A percentile compares a stretch with the other conserved stretches of the same genome.
Evolutionary conservation across 2,113 vertebrate genomes (phyloP).

Genomic region (Pogonocichla stellata): DNA sequence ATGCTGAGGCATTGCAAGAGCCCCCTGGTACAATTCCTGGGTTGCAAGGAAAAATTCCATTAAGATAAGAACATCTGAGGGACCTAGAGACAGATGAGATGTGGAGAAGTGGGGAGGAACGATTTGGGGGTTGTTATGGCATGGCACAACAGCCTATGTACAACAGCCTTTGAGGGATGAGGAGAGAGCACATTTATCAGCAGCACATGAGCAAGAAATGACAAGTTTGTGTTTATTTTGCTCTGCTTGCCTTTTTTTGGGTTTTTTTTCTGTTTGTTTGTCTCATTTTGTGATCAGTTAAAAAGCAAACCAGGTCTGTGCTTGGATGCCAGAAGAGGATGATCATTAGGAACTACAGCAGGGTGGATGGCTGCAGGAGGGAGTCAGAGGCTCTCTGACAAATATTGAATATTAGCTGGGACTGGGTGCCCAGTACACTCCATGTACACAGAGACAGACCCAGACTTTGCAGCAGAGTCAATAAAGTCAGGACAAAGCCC

Average conservation of each 20-base stretch:
- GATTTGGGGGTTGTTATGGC: neutral
- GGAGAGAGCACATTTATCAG: neutral
- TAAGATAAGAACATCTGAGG: constrained; percentile 43
- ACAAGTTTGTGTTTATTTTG: neutral
- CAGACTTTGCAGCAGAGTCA: neutral
- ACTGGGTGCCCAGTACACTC: neutral
- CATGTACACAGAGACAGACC: neutral
- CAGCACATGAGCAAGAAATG: neutral
- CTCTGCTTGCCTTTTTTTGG: neutral
- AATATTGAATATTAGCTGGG: neutral
- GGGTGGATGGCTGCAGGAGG: neutral
- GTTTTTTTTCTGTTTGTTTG: neutral
- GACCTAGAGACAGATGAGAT: constrained; percentile 16
- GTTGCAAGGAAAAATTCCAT: constrained; percentile 26
- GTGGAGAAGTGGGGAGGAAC: neutral
- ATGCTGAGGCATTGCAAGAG: constrained; percentile 17
- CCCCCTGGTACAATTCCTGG: neutral
- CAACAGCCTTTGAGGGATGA: neutral
- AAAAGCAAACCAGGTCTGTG: neutral
- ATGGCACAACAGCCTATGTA: neutral
- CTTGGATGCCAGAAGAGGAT: neutral
- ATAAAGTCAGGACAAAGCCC: neutral
- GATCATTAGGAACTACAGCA: neutral
- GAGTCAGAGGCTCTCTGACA: neutral
- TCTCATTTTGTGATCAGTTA: neutral